Evolutionary conservation across 2,113 vertebrate species (phyloP), one percentile per base, ranked within the genome.

Genomic region (Macrotus californicus): DNA sequence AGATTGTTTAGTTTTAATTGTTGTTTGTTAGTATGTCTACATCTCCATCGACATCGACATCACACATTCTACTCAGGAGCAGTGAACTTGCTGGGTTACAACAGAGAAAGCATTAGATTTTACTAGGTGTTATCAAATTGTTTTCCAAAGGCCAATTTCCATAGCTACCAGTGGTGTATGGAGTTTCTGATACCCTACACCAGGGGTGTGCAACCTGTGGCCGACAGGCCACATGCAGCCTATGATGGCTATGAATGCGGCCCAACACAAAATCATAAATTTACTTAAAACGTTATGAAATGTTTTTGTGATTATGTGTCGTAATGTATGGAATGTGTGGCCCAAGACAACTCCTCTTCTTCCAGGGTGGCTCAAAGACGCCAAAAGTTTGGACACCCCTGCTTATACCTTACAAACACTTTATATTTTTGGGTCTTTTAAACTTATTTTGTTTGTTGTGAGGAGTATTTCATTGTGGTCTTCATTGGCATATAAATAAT

Each of bases 341-440:
- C 24, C 56, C 22, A 59, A 59, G 22, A 59, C 56, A 59, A 26
- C 56, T 59, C 46, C 10, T 48, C 56, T 59, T 59, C 22, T 59
- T 59, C 10, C 56, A 59, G 22, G 4, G 22, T 59, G 56, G 56
- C 56, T 26, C 56, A 59, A 24, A 59, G 22, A 26, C 1, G 3
- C 56, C 24, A 10, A 59, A 26, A 59, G 56, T 19, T 59, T 59
- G 24, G 22, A 59, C 24, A 26, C 24, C 56, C 56, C 56, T 59
- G 56, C 56, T 15, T 69, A 67, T 12, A 22, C 36, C 16, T 79
- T 54, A 21, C 39, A 69, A 83, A 73, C 21, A 67, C n/a, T 89
- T 95, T 39, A 6, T 36, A 77, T 36, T 87, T 94, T 92, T 77
- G 43, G 61, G 50, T 87, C 39, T 87, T 93, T 77, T 93, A 72